Percentiles rank a stretch among this genome's conserved stretches.
These are phyloP conservation scores for Toxostoma redivivum DNA, from an alignment of 2,113 vertebrate species.

Conservation along the genomic window DNA sequence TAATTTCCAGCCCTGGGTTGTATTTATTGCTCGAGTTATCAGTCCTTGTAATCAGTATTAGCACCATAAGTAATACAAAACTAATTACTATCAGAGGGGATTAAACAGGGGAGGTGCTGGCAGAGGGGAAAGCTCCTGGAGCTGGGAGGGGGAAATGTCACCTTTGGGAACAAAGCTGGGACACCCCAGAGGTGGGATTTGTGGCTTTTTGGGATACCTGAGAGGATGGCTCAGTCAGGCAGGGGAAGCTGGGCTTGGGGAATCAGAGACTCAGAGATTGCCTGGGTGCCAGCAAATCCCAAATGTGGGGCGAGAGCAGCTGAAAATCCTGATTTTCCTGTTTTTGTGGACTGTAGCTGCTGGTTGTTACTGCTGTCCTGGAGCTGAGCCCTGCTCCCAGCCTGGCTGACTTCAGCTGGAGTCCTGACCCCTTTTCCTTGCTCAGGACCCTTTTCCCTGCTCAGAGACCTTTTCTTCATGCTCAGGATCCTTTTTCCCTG, in stretches of 20 bases:
- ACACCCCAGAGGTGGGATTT: too few species aligned
- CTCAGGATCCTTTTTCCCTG: too few species aligned
- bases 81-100: slow-evolving; percentile 55
- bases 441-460: not conserved
- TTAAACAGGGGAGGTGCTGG: not conserved
- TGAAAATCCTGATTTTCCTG: not conserved
- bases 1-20: slow-evolving; percentile 45
- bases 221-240: not conserved
- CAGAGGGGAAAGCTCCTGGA: not conserved
- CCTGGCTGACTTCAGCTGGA: not conserved
- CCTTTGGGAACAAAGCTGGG: not conserved
- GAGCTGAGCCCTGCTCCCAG: not conserved
- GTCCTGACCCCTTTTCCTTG: not conserved
- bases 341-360: not conserved
- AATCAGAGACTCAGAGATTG: not conserved
- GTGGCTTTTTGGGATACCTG: not conserved
- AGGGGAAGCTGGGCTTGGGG: not conserved
- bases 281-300: not conserved
- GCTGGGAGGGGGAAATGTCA: not conserved
- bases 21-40: slow-evolving; percentile 60
- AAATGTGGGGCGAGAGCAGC: fast-evolving
- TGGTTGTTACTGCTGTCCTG: not conserved
- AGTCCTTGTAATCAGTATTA: slow-evolving; percentile 64
- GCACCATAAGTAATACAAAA: slow-evolving; percentile 33
- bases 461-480: not conserved